Conservation (phyloP, 2,113 vertebrate species). For the Caranx ignobilis region DNA sequence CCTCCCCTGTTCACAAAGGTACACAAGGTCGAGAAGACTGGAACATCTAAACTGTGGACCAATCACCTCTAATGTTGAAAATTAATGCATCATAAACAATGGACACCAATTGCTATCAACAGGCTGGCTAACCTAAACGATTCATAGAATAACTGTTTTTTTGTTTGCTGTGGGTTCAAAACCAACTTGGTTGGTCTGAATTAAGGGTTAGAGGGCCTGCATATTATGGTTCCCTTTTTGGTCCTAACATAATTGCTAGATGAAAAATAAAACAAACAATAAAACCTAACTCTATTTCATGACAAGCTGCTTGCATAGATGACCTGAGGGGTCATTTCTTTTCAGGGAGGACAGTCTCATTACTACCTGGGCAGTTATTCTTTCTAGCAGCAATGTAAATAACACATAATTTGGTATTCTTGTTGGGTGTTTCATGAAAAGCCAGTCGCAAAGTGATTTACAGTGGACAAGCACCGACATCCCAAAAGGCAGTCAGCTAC, state of each 20-base stretch:
- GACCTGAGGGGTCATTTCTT: no score
- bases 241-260: background rate
- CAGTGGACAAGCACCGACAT: background rate
- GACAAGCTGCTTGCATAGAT: no score
- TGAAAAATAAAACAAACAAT: no score
- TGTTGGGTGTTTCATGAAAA: background rate
- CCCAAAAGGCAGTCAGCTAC: background rate
- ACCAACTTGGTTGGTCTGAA: background rate
- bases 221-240: background rate
- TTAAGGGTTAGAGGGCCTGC: background rate
- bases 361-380: background rate
- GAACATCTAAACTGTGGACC: background rate
- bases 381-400: background rate
- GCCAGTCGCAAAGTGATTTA: background rate
- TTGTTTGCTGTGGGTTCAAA: background rate
- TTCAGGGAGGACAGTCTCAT: no score
- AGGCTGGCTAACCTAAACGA: background rate
- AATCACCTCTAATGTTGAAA: background rate
- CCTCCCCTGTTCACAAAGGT: background rate
- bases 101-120: background rate
- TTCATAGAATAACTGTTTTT: no score
- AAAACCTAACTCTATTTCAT: no score
- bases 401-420: background rate
- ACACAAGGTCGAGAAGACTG: background rate
- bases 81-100: background rate